phyloP scores from a whole-genome alignment of 35 echinoderm and acorn worm species.

The Diadema setosum region DNA sequence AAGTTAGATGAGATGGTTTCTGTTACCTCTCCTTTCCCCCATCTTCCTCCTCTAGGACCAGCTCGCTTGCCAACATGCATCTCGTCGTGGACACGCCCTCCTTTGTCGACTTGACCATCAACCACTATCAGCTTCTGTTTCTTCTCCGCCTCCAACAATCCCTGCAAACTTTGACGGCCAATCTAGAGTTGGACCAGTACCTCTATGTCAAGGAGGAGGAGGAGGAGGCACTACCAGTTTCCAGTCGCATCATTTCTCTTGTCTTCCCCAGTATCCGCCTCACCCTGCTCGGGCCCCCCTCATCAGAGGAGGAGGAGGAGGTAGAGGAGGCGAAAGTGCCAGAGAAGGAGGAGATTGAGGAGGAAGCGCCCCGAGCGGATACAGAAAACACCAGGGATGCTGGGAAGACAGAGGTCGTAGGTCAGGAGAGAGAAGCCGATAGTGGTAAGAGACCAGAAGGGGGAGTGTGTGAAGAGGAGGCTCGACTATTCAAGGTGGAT shows the following conservation, averaged over 20 bases:
- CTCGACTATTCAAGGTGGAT: not conserved
- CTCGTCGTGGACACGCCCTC: constrained; percentile 29
- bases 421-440: constrained; percentile 5
- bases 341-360: not conserved
- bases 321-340: not conserved
- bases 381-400: not conserved
- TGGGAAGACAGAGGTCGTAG: not conserved
- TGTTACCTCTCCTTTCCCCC: too few relatives aligned
- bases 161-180: constrained; percentile 43
- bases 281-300: constrained; percentile 54
- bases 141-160: constrained; percentile 85
- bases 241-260: constrained; percentile 60
- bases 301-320: not conserved
- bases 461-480: not conserved
- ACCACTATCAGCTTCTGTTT: constrained; percentile 93
- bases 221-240: constrained; percentile 1
- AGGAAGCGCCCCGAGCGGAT: constrained; percentile 1
- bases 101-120: constrained; percentile 40
- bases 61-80: constrained; percentile 46
- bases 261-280: constrained; percentile 47
- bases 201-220: constrained; percentile 40
- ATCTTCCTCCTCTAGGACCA: not conserved
- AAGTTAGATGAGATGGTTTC: too few relatives aligned
- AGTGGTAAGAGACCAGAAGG: too few relatives aligned
- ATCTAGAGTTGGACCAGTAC: constrained; percentile 81